Evolutionary conservation across 2,888 invertebrate genomes (phyloP).

Genomic region (Folsomia candida): DNA sequence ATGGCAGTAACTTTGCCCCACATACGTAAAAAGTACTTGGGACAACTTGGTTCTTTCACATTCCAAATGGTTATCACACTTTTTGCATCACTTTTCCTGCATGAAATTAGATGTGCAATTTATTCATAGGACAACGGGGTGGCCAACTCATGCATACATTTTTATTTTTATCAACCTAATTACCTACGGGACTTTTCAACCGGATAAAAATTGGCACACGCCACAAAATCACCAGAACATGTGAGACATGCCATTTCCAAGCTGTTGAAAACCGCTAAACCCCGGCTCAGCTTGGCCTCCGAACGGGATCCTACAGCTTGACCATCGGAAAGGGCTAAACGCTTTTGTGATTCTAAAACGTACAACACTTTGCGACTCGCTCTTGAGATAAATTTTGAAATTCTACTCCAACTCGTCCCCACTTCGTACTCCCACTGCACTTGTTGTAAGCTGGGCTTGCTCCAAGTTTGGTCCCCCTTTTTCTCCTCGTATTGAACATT

Average conservation of each 20-base stretch:
- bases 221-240: conserved; percentile 43
- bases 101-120: conserved; percentile 36
- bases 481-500: no score
- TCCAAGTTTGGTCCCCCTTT: no score
- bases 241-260: conserved; percentile 41
- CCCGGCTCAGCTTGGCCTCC: conserved; percentile 34
- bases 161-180: conserved; percentile 6
- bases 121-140: conserved; percentile 19
- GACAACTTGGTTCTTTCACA: conserved; percentile 47
- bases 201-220: conserved; percentile 42
- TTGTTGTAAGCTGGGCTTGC: no score
- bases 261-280: conserved; percentile 37
- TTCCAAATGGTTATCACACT: conserved; percentile 47
- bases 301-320: conserved; percentile 12
- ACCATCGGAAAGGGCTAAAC: conserved; percentile 22
- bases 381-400: conserved; percentile 31
- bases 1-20: conserved; percentile 45
- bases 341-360: conserved; percentile 35
- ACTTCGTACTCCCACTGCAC: conserved; percentile 27
- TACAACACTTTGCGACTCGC: conserved; percentile 36
- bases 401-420: conserved; percentile 27
- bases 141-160: conserved; percentile 9
- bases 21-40: conserved; percentile 44
- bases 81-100: conserved; percentile 10
- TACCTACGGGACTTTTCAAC: neutral